Conservation (phyloP, 2,113 vertebrate genomes). For the Actinemys pallida region DNA sequence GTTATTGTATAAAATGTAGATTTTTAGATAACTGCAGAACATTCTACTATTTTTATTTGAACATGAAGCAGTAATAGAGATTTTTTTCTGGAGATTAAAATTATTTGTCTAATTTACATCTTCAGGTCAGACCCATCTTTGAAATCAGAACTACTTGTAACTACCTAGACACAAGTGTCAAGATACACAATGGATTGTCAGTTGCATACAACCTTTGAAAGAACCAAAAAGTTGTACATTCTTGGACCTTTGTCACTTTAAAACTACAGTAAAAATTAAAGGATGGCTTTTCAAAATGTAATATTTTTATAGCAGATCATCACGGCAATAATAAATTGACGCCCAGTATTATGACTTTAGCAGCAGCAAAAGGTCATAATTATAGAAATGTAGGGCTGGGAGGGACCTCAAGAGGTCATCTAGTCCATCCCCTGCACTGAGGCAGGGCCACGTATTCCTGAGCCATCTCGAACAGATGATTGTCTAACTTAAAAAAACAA, state of each 20-base stretch:
- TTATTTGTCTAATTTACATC: not conserved
- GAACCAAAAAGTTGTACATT: not conserved
- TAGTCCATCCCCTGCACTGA: not conserved
- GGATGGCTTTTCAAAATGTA: not conserved
- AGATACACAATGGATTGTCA: not conserved
- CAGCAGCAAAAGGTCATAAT: not conserved
- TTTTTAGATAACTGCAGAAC: not conserved
- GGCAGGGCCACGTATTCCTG: not conserved
- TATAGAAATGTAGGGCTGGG: not conserved
- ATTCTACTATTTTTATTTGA: not conserved
- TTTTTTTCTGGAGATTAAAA: not conserved
- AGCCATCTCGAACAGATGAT: not conserved
- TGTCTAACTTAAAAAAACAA: not conserved
- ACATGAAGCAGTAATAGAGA: not conserved
- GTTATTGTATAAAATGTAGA: not conserved
- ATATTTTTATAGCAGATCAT: not conserved
- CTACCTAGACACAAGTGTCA: not conserved
- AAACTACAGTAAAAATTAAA: not conserved
- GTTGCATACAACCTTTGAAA: not conserved
- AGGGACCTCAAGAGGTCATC: not conserved
- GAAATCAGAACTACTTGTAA: not conserved
- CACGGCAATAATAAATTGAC: not conserved
- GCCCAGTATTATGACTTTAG: not conserved
- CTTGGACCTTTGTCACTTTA: not conserved
- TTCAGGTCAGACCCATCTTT: not conserved